phyloP scores from a whole-genome alignment of 2,113 vertebrate genomes.

The Corythoichthys haematopterus region DNA sequence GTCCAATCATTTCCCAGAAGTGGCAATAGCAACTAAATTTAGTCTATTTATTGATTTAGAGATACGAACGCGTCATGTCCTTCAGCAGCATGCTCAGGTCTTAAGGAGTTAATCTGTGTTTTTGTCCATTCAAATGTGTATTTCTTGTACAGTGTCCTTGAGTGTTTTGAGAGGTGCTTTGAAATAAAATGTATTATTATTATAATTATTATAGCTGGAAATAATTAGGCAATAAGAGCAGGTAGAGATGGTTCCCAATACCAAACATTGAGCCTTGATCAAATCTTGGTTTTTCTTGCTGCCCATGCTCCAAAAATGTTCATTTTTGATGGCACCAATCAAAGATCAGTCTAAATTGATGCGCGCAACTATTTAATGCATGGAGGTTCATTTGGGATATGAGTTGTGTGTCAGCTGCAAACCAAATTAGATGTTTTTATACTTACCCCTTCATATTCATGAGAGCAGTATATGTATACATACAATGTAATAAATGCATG shows the following conservation, averaged over 20 bases:
- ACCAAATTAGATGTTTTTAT: background rate
- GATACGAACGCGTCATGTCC: too few species aligned
- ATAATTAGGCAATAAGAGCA: background rate
- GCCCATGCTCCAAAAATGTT: background rate
- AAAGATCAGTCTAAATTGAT: background rate
- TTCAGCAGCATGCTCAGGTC: too few species aligned
- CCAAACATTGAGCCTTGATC: background rate
- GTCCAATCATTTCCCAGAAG: too few species aligned
- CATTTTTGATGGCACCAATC: background rate
- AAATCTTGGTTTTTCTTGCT: background rate
- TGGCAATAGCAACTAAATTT: too few species aligned
- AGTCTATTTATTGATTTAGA: too few species aligned
- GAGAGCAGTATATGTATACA: slow-evolving; percentile 8
- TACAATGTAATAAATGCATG: slow-evolving; percentile 4
- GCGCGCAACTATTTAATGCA: background rate
- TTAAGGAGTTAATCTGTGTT: too few species aligned
- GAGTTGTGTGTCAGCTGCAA: background rate
- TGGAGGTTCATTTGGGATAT: background rate
- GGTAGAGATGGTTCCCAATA: background rate
- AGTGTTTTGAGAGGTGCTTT: too few species aligned
- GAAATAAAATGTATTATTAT: too few species aligned
- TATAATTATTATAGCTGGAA: too few species aligned
- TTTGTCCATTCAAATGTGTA: too few species aligned
- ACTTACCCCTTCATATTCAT: slow-evolving; percentile 4
- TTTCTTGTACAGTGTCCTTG: too few species aligned